A percentile compares a stretch with the other conserved stretches of the same genome.
phyloP scores from a whole-genome alignment of 2,888 invertebrate genomes.

The Tetramorium bicarinatum region DNA sequence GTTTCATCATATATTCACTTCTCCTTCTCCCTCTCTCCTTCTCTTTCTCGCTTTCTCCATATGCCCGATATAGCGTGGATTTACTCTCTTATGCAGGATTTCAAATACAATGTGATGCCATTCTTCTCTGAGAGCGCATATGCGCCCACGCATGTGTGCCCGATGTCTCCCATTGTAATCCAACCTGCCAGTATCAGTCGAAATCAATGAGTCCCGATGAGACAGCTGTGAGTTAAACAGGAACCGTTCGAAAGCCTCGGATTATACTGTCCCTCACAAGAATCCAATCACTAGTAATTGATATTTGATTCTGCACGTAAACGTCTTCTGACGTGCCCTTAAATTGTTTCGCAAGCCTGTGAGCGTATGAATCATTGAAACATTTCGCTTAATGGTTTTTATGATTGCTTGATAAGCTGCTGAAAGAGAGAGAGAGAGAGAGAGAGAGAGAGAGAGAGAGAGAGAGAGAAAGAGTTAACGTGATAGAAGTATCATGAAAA shows the following conservation, averaged over 20 bases:
- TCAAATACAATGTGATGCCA: conserved; percentile 73
- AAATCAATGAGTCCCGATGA: conserved; percentile 74
- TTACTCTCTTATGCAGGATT: conserved; percentile 64
- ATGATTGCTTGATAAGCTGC: conserved; percentile 34
- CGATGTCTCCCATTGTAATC: conserved; percentile 73
- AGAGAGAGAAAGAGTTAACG: conserved; percentile 5
- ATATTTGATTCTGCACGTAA: conserved; percentile 55
- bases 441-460: not conserved
- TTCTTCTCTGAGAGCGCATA: conserved; percentile 67
- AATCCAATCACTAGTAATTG: conserved; percentile 57
- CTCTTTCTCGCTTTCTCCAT: not conserved
- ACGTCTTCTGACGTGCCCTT: conserved; percentile 29
- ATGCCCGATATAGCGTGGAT: not conserved
- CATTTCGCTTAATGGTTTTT: conserved; percentile 13
- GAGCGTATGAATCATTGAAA: conserved; percentile 13
- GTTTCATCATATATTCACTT: conserved; percentile 10
- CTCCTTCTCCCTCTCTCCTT: not conserved
- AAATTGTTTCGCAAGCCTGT: conserved; percentile 15
- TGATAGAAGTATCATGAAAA: conserved; percentile 7
- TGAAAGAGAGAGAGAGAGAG: not conserved
- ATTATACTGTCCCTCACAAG: conserved; percentile 51
- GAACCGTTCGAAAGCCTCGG: conserved; percentile 58
- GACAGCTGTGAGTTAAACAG: conserved; percentile 77
- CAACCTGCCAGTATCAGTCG: conserved; percentile 72
- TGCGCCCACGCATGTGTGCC: conserved; percentile 68